Evolutionary conservation across 2,113 vertebrate species (phyloP), one percentile per base, ranked within the genome.

Genomic region (Dipodomys spectabilis): DNA sequence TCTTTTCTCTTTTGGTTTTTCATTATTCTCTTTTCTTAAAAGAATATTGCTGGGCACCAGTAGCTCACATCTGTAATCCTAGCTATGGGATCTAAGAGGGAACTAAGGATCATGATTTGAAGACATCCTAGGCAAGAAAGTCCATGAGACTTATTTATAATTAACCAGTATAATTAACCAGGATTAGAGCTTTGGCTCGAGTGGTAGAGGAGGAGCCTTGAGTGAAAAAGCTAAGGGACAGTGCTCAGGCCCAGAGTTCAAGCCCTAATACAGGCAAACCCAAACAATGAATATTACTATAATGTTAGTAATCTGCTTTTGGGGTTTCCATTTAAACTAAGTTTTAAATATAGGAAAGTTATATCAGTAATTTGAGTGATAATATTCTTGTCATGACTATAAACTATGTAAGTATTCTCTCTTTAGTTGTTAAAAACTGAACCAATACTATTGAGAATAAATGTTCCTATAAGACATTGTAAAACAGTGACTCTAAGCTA

Each of bases 401-500:
- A 16, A 86, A 44, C 35, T 71, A 60, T 10, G 18, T 8, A 82
- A 82, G n/a, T 60, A 35, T 71, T 67, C 45, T 83, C 86, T 27
- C 12, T 83, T 86, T 81, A 90, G 18, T 91, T 69, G 2, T 85
- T 88, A 75, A 93, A 91, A 93, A 67, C 35, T 12, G 1, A 28
- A 71, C 35, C 49, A 89, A 79, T 67, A 64, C 7, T 72, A 69
- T 2, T 71, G n/a, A 92, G 8, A 91, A 75, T 62, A 71, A 86
- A 9, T 79, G 28, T 67, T 64, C 6, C 45, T 92, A 45, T 22
- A 89, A 91, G 90, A 35, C 25, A 75, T 44, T 60, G 2, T 44
- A 74, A 93, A 95, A 82, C 39, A 45, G 27, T 78, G 44, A 79
- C 23, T 35, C 64, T 80, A 88, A 88, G 88, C 2, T 71, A 88